Percentiles rank a stretch among this genome's conserved stretches.
These are phyloP conservation scores for Xerus inauris DNA, from an alignment of 2,113 vertebrate species.

Conservation along the genomic window DNA sequence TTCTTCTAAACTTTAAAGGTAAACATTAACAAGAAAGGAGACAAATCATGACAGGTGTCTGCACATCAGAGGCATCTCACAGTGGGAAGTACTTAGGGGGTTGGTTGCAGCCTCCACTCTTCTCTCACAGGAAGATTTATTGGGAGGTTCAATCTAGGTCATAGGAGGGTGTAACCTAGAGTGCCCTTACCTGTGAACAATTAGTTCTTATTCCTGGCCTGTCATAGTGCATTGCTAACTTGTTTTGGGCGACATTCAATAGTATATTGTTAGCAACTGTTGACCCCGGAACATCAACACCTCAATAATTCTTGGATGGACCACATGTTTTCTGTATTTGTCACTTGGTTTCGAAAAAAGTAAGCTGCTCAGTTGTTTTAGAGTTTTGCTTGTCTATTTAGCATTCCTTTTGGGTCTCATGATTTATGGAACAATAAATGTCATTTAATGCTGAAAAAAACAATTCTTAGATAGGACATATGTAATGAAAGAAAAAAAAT, in stretches of 20 bases:
- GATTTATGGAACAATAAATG: conserved; percentile 83
- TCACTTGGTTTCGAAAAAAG: conserved; percentile 65
- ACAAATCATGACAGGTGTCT: background rate
- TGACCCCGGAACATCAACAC: background rate
- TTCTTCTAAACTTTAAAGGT: background rate
- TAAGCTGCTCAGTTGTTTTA: conserved; percentile 59
- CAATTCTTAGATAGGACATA: background rate
- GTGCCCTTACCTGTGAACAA: background rate
- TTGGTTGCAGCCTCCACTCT: background rate
- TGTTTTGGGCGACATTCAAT: background rate
- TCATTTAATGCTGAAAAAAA: conserved; percentile 75
- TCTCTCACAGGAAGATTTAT: background rate
- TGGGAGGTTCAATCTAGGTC: background rate
- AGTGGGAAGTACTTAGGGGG: background rate
- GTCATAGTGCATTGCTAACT: background rate
- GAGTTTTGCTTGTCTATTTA: conserved; percentile 73
- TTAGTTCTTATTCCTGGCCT: background rate
- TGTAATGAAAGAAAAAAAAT: background rate
- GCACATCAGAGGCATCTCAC: background rate
- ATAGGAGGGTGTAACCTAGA: background rate
- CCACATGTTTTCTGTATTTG: conserved; percentile 73
- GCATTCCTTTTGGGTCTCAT: conserved; percentile 81
- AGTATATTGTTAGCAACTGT: background rate
- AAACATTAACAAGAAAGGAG: background rate
- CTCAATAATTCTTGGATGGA: background rate